These are phyloP conservation scores for Malthinus flaveolus DNA, from an alignment of 2,888 invertebrate species.

Conservation along the genomic window DNA sequence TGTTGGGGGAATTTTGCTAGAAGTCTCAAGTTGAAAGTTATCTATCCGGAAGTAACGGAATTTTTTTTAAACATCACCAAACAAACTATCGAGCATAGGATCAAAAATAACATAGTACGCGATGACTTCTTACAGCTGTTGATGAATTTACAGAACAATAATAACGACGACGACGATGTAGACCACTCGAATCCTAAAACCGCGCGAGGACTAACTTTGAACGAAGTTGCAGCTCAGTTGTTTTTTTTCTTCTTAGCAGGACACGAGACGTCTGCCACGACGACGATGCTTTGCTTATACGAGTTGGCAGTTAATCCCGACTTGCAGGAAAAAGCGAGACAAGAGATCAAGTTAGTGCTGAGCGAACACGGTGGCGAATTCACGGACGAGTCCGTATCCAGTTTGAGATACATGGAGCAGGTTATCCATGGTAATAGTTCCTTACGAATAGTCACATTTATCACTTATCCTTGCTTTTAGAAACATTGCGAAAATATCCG, in stretches of 20 bases:
- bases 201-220: constrained; percentile 3
- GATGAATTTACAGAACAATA: constrained; percentile 50
- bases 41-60: constrained; percentile 38
- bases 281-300: constrained; percentile 55
- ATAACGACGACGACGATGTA: constrained; percentile 16
- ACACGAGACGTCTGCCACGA: constrained; percentile 51
- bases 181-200: constrained; percentile 33
- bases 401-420: constrained; percentile 57
- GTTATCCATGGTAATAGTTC: constrained; percentile 47
- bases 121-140: constrained; percentile 62
- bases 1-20: constrained; percentile 33
- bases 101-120: constrained; percentile 52
- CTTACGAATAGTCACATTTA: background rate
- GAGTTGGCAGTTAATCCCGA: constrained; percentile 56
- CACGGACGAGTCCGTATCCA: constrained; percentile 55
- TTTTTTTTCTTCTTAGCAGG: constrained; percentile 45
- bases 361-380: constrained; percentile 49
- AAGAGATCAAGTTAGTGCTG: constrained; percentile 52
- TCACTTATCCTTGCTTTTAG: constrained; percentile 34
- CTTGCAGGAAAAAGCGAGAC: constrained; percentile 53
- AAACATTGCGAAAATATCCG: constrained; percentile 49
- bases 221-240: constrained; percentile 37
- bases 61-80: constrained; percentile 55
- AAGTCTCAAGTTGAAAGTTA: constrained; percentile 33
- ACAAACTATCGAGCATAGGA: constrained; percentile 54